phyloP scores from a whole-genome alignment of 2,113 vertebrate genomes.

The Cromileptes altivelis region DNA sequence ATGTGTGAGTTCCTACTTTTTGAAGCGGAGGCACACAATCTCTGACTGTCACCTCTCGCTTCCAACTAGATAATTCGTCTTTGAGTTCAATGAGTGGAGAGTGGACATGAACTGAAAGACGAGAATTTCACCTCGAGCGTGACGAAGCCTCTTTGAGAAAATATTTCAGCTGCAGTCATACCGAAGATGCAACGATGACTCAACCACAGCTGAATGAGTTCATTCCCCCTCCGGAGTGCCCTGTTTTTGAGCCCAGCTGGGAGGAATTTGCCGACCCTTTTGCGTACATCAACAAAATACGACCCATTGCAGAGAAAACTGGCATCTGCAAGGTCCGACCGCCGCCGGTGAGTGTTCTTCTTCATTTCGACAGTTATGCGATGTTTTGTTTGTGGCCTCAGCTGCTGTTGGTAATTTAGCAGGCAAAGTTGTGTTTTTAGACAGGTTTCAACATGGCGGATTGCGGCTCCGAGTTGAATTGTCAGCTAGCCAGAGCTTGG shows the following conservation, averaged over 20 bases:
- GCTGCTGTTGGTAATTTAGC: conserved; percentile 49
- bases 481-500: conserved; percentile 68
- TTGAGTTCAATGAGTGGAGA: conserved; percentile 84
- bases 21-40: conserved; percentile 76
- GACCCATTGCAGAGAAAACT: conserved; percentile 96
- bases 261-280: conserved; percentile 97
- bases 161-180: conserved; percentile 62
- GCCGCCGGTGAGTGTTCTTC: conserved; percentile 89
- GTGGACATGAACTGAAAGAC: conserved; percentile 81
- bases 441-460: conserved; percentile 92
- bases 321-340: conserved; percentile 97
- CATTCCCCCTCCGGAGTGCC: conserved; percentile 95
- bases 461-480: conserved; percentile 83
- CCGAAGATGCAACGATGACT: conserved; percentile 83
- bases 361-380: background rate
- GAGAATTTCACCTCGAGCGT: conserved; percentile 32
- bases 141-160: conserved; percentile 20
- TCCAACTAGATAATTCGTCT: conserved; percentile 82
- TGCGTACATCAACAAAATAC: conserved; percentile 98
- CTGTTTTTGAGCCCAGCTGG: conserved; percentile 97
- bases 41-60: conserved; percentile 62
- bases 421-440: conserved; percentile 84
- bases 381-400: background rate
- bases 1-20: conserved; percentile 77
- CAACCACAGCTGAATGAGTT: conserved; percentile 90